Evolutionary conservation across 64 coral and sea anemone genomes (phyloP).

Genomic region (Montipora cactus): DNA sequence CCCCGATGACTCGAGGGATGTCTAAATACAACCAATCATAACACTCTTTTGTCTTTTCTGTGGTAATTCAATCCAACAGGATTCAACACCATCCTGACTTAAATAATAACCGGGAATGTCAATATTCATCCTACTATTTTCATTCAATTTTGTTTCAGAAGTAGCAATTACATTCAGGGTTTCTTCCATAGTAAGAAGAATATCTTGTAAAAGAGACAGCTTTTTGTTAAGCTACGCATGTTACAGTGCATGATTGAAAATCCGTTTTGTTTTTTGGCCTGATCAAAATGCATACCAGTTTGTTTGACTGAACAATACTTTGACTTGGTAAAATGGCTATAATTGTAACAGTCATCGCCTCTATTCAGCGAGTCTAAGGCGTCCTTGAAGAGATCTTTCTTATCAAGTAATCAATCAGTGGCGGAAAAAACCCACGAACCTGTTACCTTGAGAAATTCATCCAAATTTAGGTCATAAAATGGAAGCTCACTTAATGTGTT

Average conservation of each 20-base stretch:
- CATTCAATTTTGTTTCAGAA: no score
- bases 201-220: not conserved
- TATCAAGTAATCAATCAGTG: not conserved
- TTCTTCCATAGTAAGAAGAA: not conserved
- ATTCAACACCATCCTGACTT: not conserved
- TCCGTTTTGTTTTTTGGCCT: not conserved
- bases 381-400: slow-evolving; percentile 19
- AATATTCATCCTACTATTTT: no score
- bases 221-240: not conserved
- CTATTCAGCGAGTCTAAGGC: slow-evolving; percentile 11
- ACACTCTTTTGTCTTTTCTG: no score
- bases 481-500: not conserved
- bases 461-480: slow-evolving; percentile 5
- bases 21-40: no score
- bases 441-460: slow-evolving; percentile 13
- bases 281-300: not conserved
- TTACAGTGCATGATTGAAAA: not conserved
- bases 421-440: slow-evolving; percentile 19
- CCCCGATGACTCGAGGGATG: no score
- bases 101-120: no score
- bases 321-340: not conserved
- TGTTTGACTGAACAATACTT: not conserved
- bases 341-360: not conserved
- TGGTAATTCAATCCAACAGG: no score
- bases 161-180: slow-evolving; percentile 6